Evolutionary conservation across 2,888 invertebrate genomes (phyloP), one percentile per base, ranked within the genome.

Genomic region (Oligia latruncula): DNA sequence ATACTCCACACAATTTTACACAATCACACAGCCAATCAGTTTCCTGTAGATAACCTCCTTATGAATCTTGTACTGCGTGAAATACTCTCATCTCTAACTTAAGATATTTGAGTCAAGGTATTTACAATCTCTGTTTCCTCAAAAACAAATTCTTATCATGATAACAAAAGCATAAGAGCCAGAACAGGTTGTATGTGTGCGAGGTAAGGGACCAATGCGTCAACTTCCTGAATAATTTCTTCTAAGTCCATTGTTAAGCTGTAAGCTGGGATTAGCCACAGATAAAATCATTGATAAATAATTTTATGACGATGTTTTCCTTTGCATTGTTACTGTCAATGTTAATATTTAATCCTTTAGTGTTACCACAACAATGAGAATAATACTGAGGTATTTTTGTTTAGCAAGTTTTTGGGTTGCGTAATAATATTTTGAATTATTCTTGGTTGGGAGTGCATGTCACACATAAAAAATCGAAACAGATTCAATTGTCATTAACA

Each of bases 141-240:
- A 81, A 78, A 87, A 85, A 87, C 78, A 84, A 83, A 67, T 76
- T 74, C 83, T 93, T 92, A 93, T 93, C 93, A 90, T 78, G 78
- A 77, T 87, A 93, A 95, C 93, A 95, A 95, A 90, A 89, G 92
- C 89, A 92, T 92, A 77, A 40, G 65, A 70, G 46, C 67, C 29
- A 81, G 93, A 94, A 95, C 95, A 94, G 92, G 92, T 92, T 92
- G 86, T 71, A 87, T 75, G 70, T 67, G 77, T 83, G 80, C 62
- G 80, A 85, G 90, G 91, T 90, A 93, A 92, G 90, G 92, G 91
- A 90, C 89, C 84, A 89, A 93, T 95, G 95, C 94, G 94, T 95
- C 95, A 95, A 95, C 95, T 95, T 96, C 96, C 96, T 95, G 95
- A 91, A 89, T 89, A 87, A 87, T 91, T 88, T 84, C 83, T 84